phyloP scores from a whole-genome alignment of 2,113 vertebrate genomes.

The Notarius quadriscutis region DNA sequence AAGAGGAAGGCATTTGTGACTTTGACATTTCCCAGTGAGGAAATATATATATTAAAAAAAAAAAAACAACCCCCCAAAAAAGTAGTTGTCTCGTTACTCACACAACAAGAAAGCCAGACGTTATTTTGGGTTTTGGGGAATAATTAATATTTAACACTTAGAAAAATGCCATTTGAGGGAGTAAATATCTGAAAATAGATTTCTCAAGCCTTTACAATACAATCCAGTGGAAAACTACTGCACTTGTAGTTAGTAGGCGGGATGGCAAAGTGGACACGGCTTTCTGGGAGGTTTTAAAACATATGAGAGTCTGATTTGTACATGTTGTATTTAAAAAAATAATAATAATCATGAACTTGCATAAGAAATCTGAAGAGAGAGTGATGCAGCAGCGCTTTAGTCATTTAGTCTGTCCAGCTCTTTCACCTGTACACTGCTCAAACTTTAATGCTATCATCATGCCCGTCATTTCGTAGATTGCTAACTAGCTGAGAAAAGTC shows the following conservation, averaged over 20 bases:
- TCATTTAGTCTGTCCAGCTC: neutral
- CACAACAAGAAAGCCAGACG: neutral
- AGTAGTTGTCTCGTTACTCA: neutral
- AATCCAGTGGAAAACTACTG: constrained; percentile 20
- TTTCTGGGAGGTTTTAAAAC: neutral
- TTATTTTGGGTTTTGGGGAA: neutral
- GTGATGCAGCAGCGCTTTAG: neutral
- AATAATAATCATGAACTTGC: neutral
- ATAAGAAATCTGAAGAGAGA: neutral
- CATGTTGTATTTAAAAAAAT: neutral
- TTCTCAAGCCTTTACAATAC: neutral
- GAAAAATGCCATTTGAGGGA: neutral
- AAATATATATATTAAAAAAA: neutral
- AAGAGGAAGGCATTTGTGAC: constrained; percentile 4
- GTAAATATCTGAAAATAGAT: constrained; percentile 39
- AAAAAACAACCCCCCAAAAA: too few species aligned
- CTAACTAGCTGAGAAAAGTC: neutral
- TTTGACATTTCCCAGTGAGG: neutral
- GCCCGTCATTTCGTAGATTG: neutral
- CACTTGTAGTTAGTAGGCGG: neutral
- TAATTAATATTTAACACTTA: neutral
- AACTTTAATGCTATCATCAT: neutral
- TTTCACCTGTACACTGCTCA: neutral
- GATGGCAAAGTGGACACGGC: neutral
- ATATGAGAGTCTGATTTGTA: neutral